Base-by-base conservation (phyloP, 2,888 invertebrate genomes). In the Eupithecia subumbrata region DNA sequence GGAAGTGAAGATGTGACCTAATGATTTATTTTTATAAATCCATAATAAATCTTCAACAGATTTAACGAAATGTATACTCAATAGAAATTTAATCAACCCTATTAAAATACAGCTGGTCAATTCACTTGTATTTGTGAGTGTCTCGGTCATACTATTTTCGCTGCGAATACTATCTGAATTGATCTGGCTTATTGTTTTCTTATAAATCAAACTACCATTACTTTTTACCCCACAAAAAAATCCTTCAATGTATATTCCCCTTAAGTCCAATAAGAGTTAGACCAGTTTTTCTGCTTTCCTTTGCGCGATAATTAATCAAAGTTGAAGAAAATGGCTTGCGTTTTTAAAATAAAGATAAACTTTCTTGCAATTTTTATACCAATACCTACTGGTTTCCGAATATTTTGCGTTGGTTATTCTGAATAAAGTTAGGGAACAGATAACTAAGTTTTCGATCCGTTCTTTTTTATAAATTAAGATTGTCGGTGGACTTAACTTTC, bases 231-330 rank as follows among this genome's bases (percentile, higher is more conserved):
- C 4, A 2, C 34, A 34, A 8, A 18, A 34, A 64, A 64, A 64
- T 64, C 9, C 64, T 64, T 64, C 63, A 64, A 40, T 68, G 43
- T 68, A 43, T 7, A 43, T 22, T 22, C 68, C n/a, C 43, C 68
- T 25, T 68, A 70, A 74, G 48, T 72, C 34, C 37, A 70, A 70
- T 72, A 70, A 74, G 60, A 70, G 63, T 34, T 30, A 12, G 45
- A 30, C 34, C 64, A 70, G 67, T 70, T 72, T 73, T 73, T 71
- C 67, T 71, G 66, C n/a, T 48, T 71, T 71, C 64, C 43, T 68
- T 56, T 67, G 67, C 56, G 68, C 60, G 40, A 71, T 71, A 73
- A 76, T 76, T 73, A 68, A 73, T 76, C 63, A 73, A 73, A 76
- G 68, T 72, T 72, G 63, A 72, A 72, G 63, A 71, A 72, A 72